phyloP scores from a whole-genome alignment of 2,888 invertebrate genomes.

The Metallyticus violacea region DNA sequence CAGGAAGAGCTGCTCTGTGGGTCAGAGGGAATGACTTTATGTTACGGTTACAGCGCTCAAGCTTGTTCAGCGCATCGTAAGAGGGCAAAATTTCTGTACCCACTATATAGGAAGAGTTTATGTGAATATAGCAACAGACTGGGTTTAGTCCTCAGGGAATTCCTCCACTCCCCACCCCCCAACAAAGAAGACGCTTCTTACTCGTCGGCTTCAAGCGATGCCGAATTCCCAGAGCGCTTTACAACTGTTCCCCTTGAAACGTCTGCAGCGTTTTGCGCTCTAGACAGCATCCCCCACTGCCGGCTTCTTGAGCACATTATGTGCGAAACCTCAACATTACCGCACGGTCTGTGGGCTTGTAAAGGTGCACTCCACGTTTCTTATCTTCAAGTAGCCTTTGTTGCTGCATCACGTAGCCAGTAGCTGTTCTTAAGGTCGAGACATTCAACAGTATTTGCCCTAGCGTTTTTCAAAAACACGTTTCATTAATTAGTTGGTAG shows the following conservation, averaged over 20 bases:
- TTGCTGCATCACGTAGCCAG: too few species aligned
- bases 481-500: too few species aligned
- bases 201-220: not conserved
- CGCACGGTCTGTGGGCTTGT: not conserved
- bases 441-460: too few species aligned
- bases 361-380: not conserved
- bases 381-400: not conserved
- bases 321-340: not conserved
- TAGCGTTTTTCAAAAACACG: too few species aligned
- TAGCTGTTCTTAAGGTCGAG: too few species aligned
- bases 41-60: not conserved
- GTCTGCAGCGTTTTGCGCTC: too few species aligned
- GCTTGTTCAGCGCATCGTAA: not conserved
- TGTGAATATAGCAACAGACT: not conserved
- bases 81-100: not conserved
- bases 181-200: not conserved
- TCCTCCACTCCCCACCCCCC: too few species aligned
- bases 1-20: not conserved
- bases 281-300: too few species aligned
- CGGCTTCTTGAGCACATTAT: not conserved
- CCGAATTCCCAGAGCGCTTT: not conserved
- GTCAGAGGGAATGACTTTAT: not conserved
- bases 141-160: not conserved
- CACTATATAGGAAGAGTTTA: not conserved
- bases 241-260: not conserved